phyloP scores from a whole-genome alignment of 2,113 vertebrate genomes.

The Callithrix jacchus region DNA sequence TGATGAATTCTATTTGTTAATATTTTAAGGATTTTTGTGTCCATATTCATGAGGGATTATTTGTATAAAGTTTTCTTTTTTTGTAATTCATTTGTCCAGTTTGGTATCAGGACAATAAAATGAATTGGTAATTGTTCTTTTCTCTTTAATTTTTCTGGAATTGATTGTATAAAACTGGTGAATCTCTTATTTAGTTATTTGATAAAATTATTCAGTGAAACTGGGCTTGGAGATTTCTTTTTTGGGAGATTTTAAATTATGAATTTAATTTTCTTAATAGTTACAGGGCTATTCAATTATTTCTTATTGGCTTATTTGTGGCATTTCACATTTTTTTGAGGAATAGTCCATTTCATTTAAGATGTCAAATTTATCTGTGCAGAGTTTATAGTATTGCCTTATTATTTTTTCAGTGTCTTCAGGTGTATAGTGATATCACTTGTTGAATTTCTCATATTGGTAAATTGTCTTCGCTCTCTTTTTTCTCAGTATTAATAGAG shows the following conservation, averaged over 20 bases:
- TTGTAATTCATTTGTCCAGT: not conserved
- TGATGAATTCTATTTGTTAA: not conserved
- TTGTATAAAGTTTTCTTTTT: not conserved
- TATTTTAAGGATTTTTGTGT: not conserved
- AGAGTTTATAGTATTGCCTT: not conserved
- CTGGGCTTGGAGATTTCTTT: not conserved
- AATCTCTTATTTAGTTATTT: not conserved
- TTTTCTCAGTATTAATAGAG: not conserved
- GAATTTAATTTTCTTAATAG: not conserved
- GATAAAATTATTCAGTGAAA: not conserved
- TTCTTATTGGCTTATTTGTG: not conserved
- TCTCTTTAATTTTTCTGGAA: not conserved
- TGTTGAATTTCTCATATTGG: not conserved
- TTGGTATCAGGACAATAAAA: not conserved
- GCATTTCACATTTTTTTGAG: not conserved
- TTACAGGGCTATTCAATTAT: not conserved
- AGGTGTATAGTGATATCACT: not conserved
- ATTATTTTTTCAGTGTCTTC: not conserved
- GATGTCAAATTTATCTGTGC: not conserved
- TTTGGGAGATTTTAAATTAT: not conserved
- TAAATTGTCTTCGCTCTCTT: not conserved
- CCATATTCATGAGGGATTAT: not conserved
- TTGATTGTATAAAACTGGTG: not conserved
- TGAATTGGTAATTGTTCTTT: not conserved
- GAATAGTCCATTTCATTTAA: not conserved